These are phyloP conservation scores for Aphelenchoides avenae DNA, from an alignment of 1,140 invertebrate species.

Conservation along the genomic window DNA sequence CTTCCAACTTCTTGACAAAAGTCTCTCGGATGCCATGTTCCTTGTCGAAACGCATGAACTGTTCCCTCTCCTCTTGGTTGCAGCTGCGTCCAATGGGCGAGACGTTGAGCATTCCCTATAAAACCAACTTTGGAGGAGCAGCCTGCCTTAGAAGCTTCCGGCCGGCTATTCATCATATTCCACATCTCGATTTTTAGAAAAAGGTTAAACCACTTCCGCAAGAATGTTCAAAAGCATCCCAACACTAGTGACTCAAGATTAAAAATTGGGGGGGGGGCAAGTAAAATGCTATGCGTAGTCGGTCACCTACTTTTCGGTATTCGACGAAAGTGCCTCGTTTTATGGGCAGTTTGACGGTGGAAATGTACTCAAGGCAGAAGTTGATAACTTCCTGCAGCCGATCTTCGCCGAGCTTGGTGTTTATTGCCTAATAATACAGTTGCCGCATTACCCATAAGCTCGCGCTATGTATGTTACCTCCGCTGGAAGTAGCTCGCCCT, in stretches of 20 bases:
- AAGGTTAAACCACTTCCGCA: no score
- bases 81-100: conserved; percentile 91
- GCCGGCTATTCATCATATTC: no score
- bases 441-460: no score
- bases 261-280: no score
- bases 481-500: no score
- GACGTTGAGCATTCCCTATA: conserved; percentile 85
- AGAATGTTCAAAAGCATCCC: no score
- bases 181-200: no score
- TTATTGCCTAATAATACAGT: conserved; percentile 77
- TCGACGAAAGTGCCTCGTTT: conserved; percentile 68
- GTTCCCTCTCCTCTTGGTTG: conserved; percentile 72
- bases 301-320: conserved; percentile 42
- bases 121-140: not conserved
- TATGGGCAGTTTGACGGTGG: conserved; percentile 76
- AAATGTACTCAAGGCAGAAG: conserved; percentile 81
- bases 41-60: conserved; percentile 80
- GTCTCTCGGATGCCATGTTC: conserved; percentile 75
- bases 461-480: no score
- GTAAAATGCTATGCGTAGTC: conserved; percentile 7
- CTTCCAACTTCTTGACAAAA: conserved; percentile 76
- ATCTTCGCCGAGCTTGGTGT: conserved; percentile 79
- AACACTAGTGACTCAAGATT: no score
- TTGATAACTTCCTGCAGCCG: conserved; percentile 87
- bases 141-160: no score